Base-by-base conservation (phyloP, 2,888 invertebrate genomes). In the Galeruca laticollis region DNA sequence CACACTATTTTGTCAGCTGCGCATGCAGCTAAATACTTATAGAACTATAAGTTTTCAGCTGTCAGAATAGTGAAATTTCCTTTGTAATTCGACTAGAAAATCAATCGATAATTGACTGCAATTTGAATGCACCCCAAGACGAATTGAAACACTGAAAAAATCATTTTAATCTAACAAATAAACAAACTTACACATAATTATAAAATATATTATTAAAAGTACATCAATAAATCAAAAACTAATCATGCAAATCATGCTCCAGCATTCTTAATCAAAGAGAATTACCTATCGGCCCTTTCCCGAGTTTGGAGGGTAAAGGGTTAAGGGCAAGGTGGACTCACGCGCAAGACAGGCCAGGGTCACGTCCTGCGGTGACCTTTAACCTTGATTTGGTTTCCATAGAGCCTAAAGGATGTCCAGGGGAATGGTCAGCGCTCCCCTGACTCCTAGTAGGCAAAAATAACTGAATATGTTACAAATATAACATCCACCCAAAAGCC, bases 341-440 rank as follows among this genome's bases (percentile, higher is more conserved):
- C 84, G 83, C 84, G 83, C 83, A 82, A 82, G 82, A 82, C 85
- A 85, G 88, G 89, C 89, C 89, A 88, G 87, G 89, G 90, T 89
- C 91, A 91, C 91, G 91, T 90, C 90, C 88, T 88, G 87, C 85
- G 87, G 91, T 91, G 90, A 90, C 90, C 89, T 90, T 90, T 83
- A 87, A 87, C 88, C 88, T 91, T 91, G 92, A 92, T 92, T 92
- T 92, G 92, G 92, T 92, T 92, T 92, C 91, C 92, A 92, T 90
- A 89, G 87, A 85, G 88, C 88, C 88, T 88, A 68, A 87, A 86
- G 79, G 77, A 78, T 75, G 75, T 76, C 73, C 73, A 69, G 79
- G 76, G 76, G 75, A 75, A 74, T 73, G 74, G 75, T 74, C 75
- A 66, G 74, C 77, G 79, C 77, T 75, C 76, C 79, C 78, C 74